Base-by-base conservation (phyloP, 2,797 vertebrate species). In the Cirrhinus mrigala region DNA sequence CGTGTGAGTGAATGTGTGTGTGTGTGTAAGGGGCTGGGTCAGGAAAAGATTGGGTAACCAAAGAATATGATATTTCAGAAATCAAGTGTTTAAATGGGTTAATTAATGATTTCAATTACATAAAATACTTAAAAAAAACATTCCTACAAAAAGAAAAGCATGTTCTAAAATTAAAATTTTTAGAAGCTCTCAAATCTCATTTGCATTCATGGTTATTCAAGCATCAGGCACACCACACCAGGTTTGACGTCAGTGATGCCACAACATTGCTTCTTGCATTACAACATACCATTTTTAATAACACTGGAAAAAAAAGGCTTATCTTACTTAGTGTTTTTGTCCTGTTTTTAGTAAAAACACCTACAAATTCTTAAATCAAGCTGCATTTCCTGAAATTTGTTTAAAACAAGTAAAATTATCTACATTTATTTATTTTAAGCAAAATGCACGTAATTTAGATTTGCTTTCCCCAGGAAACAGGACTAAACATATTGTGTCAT, bases 1-100 rank as follows among this genome's bases (percentile, higher is more conserved):
- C 15, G 44, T 60, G 76, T 66, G 77, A 66, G 52, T 52, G 52
- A 54, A 2, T 76, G 44, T 66, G 73, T 68, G 73, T 64, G 64
- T 33, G 6, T 81, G 66, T 46, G 6, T 69, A 8, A 12, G 33
- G 8, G 29, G 33, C 5, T 74, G 27, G 56, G 52, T 84, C 33
- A 52, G 46, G 8, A 76, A 54, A 52, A 44, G 16, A 24, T 15
- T 50, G 6, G 8, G 18, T 12, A 16, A 44, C 10, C 37, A 60
- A 62, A 29, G 18, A 60, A 14, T 82, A 16, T 52, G 56, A 75
- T 24, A 29, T 83, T 33, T 64, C 4, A 58, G 7, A 33, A 62
- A 60, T 74, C 18, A 18, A 5, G 48, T 12, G 20, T 18, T 76
- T 24, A 40, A 83, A 76, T 82, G 18, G 10, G 14, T 20, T 50